Conservation (phyloP, 1,140 invertebrate genomes). For the Procambarus virginalis region DNA sequence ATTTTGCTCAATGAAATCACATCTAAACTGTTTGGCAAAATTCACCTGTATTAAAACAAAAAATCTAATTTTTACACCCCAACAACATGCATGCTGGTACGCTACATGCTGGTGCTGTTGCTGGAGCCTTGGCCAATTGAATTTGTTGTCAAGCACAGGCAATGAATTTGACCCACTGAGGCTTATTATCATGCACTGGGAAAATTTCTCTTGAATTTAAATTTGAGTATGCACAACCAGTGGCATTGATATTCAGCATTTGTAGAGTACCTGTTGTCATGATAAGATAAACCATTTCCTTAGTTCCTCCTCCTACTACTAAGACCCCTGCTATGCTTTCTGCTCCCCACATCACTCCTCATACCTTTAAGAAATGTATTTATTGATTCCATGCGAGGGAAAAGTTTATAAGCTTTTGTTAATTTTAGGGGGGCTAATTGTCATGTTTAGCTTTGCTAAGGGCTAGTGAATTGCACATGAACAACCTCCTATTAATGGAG, state of each 20-base stretch:
- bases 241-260: conserved; percentile 11
- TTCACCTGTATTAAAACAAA: conserved; percentile 34
- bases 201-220: not conserved
- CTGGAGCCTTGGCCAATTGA: too few relatives aligned
- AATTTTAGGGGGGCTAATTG: not conserved
- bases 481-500: not conserved
- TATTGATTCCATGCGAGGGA: not conserved
- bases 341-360: not conserved
- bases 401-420: not conserved
- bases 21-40: conserved; percentile 40
- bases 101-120: conserved; percentile 17
- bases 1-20: conserved; percentile 40
- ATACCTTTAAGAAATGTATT: not conserved
- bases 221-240: conserved; percentile 15
- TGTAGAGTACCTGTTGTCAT: conserved; percentile 40
- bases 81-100: conserved; percentile 12
- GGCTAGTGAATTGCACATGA: conserved; percentile 4
- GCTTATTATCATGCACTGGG: not conserved
- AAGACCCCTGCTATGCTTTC: conserved; percentile 15
- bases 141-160: conserved; percentile 1
- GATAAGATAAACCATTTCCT: conserved; percentile 26
- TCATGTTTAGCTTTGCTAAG: not conserved
- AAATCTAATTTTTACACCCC: conserved; percentile 30
- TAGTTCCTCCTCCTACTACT: conserved; percentile 20
- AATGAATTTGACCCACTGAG: not conserved